Base-by-base conservation (phyloP, 2,113 vertebrate genomes). In the Aplodontia rufa region DNA sequence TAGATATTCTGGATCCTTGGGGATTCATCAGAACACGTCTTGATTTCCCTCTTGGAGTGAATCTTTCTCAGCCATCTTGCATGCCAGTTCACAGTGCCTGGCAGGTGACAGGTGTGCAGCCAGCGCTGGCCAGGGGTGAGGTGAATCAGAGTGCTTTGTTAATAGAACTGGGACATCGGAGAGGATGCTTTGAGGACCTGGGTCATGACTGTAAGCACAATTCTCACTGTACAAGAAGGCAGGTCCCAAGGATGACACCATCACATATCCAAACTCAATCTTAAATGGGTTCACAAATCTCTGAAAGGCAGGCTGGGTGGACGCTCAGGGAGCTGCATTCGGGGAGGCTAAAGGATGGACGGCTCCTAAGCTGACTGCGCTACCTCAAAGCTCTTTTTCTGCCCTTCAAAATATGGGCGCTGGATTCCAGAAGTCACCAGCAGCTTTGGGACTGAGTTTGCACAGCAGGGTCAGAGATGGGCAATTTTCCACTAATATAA, bases 131-230 rank as follows among this genome's bases (percentile, higher is more conserved):
- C 1, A 16, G 26, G 20, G 6, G 53, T 1, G 4, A 53, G 7
- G 14, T 5, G 0, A 26, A 4, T 24, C 4, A 0, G 45, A 2
- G 32, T 37, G 47, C 19, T 58, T 71, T 47, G 42, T 9, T 8
- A 24, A 37, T 0, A 58, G 26, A 30, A 47, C 62, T 11, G 4
- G 69, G 26, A 35, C 30, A 35, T 4, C 24, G 5, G n/a, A 28
- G 32, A n/a, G 0, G 42, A 30, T 16, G 37, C 71, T 91, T 35
- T 28, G n/a, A 14, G 6, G 64, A 11, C 4, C 32, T 0, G 28
- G 28, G 20, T 13, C 69, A 40, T 0, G 8, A 9, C n/a, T 91
- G 66, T 62, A 71, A 58, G 62, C 20, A 3, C 26, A 69, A 12
- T 0, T 49, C 35, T 87, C 24, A 1, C 51, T 12, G 30, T 7